Conservation (phyloP, 2,797 vertebrate species). For the Acrocephalus scirpaceus region DNA sequence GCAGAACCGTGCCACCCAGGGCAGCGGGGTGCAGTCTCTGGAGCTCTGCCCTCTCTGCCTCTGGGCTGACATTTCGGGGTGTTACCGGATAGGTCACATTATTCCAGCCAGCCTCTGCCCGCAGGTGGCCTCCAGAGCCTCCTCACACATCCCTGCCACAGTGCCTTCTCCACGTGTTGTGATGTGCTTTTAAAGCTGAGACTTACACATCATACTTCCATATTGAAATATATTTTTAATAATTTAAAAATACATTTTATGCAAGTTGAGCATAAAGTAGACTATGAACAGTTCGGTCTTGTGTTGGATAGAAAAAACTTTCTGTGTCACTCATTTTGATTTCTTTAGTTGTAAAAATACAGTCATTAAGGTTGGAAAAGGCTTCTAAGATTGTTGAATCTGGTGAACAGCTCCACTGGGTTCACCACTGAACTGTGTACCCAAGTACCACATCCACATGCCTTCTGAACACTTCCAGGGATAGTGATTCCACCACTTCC, state of each 20-base stretch:
- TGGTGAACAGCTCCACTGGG: accelerated
- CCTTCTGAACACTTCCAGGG: neutral
- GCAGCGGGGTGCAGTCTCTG: accelerated
- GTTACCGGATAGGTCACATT: accelerated
- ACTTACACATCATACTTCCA: neutral
- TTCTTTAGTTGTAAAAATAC: conserved; percentile 33
- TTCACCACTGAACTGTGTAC: neutral
- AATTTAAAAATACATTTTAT: neutral
- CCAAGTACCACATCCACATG: neutral
- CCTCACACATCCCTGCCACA: accelerated
- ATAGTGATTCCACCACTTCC: neutral
- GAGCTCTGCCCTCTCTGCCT: no score
- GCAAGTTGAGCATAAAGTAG: neutral
- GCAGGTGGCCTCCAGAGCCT: no score
- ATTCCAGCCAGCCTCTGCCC: neutral
- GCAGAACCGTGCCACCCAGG: accelerated
- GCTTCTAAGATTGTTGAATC: no score
- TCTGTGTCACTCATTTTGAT: conserved; percentile 53
- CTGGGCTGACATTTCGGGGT: accelerated
- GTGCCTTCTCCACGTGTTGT: neutral
- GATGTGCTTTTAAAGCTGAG: neutral
- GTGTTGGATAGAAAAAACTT: neutral
- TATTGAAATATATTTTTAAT: neutral
- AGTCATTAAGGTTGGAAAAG: neutral
- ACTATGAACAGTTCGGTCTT: neutral